These are phyloP conservation scores for Laticauda colubrina DNA, from an alignment of 2,113 vertebrate species.

Conservation along the genomic window DNA sequence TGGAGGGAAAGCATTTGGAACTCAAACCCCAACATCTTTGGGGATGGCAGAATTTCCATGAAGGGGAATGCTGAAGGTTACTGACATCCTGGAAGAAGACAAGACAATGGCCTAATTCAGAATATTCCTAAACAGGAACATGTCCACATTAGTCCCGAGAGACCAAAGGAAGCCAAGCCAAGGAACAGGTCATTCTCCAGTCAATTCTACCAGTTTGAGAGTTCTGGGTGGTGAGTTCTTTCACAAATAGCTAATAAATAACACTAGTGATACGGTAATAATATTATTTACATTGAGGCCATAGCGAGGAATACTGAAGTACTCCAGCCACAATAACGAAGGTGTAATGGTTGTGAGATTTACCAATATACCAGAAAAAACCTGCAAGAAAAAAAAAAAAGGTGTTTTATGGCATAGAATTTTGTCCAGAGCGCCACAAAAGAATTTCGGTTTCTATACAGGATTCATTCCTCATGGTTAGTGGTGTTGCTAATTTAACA, in stretches of 20 bases:
- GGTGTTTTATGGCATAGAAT: not conserved
- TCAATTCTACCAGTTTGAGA: not conserved
- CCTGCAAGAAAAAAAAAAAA: slow-evolving; percentile 52
- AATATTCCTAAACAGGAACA: not conserved
- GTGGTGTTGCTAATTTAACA: too few relatives aligned
- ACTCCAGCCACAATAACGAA: slow-evolving; percentile 79
- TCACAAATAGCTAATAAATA: not conserved
- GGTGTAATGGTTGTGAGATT: slow-evolving; percentile 68
- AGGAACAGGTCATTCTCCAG: not conserved
- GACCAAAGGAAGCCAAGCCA: too few relatives aligned
- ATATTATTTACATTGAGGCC: slow-evolving; percentile 69
- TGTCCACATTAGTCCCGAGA: not conserved
- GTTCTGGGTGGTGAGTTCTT: not conserved
- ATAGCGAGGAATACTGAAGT: slow-evolving; percentile 77
- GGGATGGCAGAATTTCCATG: not conserved
- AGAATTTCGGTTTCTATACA: not conserved
- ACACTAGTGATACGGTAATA: not conserved
- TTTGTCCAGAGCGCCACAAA: not conserved
- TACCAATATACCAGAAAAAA: slow-evolving; percentile 80
- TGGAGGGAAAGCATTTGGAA: accelerated
- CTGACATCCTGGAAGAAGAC: not conserved
- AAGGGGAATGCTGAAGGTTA: not conserved
- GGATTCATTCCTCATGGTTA: not conserved
- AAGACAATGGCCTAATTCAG: not conserved
- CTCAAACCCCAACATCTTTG: not conserved